Evolutionary conservation across 2,797 vertebrate species (phyloP), one percentile per base, ranked within the genome.

Genomic region (Poeciliopsis turneri): DNA sequence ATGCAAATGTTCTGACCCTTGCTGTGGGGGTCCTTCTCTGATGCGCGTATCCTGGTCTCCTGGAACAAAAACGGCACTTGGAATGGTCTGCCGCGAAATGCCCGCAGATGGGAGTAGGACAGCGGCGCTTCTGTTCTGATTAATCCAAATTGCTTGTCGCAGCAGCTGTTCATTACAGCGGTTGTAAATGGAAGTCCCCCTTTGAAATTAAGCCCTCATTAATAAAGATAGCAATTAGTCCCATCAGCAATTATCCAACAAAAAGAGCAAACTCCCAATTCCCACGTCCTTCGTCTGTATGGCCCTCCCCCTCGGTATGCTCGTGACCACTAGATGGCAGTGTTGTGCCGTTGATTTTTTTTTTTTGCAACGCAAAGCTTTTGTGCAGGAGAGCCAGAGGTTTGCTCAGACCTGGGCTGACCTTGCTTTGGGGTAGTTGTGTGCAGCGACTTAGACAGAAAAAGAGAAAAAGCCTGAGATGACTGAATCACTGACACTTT

Each of bases 41-140:
- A 94, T 0, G 96, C 96, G 0, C 97, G 95, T 93, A 99, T 97
- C 71, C 96, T 96, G 0, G 98, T 98, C 84, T 98, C 98, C 98
- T 99, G 92, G 4, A 79, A 78, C 10, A 84, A 45, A 53, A 13
- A 4, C 11, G 68, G 36, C 3, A 25, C 72, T 33, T 72, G 69
- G 36, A 87, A 82, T 84, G 25, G 64, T 76, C 18, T 64, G 33
- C 36, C 9, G 72, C 53, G 68, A 79, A 84, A 84, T 77, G n/a
- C 75, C 53, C 66, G 75, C 76, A 82, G 68, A 82, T 59, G 77
- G 33, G 70, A 78, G 75, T 61, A 39, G 90, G 53, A 82, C 64
- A 75, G 46, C 74, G 39, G 72, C 5, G 45, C 64, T 85, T 41
- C 61, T 90, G 79, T 83, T 45, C 55, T 88, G 78, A 81, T 85